These are phyloP conservation scores for Gymnoscopelus braueri DNA, from an alignment of 2,797 vertebrate species.

Conservation along the genomic window DNA sequence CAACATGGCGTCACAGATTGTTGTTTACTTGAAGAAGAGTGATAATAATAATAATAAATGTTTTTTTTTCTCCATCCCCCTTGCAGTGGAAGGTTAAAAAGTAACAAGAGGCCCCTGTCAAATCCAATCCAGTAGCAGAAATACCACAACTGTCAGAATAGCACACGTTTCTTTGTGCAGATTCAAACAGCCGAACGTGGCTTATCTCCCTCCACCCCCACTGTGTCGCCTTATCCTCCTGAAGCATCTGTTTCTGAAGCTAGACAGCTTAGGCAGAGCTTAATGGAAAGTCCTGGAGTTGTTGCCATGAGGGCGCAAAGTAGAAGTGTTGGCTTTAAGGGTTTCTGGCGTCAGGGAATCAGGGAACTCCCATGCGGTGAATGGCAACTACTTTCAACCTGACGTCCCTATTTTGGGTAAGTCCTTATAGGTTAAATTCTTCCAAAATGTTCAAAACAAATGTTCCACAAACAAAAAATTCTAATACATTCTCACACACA, in stretches of 20 bases:
- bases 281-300: slow-evolving; percentile 74
- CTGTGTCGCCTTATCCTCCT: slow-evolving; percentile 75
- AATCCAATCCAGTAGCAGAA: slow-evolving; percentile 55
- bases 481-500: no score
- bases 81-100: slow-evolving; percentile 41
- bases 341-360: slow-evolving; percentile 43
- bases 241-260: slow-evolving; percentile 78
- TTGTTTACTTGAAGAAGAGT: no score
- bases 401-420: no score
- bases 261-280: slow-evolving; percentile 76
- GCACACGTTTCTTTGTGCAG: slow-evolving; percentile 40
- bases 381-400: slow-evolving; percentile 9
- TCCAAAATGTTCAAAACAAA: no score
- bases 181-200: slow-evolving; percentile 60
- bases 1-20: no score
- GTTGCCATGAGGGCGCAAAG: slow-evolving; percentile 61
- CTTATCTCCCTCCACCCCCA: slow-evolving; percentile 68
- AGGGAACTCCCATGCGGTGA: slow-evolving; percentile 35
- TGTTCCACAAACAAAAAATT: no score
- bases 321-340: slow-evolving; percentile 56
- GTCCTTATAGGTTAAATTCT: no score
- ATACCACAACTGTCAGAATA: slow-evolving; percentile 46
- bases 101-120: slow-evolving; percentile 42
- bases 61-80: no score
- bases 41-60: no score